Conservation (phyloP, 2,888 invertebrate genomes). For the Galeopsomyia nigrocyanea region DNA sequence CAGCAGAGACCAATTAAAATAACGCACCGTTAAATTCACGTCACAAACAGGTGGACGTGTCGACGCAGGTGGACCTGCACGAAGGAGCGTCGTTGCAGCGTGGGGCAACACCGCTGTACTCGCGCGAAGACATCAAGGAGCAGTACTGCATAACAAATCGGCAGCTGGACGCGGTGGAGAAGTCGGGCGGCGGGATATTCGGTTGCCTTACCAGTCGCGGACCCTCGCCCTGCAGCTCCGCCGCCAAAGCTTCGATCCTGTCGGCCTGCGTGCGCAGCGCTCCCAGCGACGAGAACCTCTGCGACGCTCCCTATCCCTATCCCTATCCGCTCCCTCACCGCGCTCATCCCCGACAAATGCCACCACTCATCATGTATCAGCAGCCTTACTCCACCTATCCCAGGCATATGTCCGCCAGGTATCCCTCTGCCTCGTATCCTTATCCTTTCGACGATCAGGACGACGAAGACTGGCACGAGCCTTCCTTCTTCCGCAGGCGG, state of each 20-base stretch:
- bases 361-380: constrained; percentile 61
- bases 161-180: constrained; percentile 86
- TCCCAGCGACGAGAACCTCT: constrained; percentile 90
- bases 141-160: constrained; percentile 95
- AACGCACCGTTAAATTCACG: constrained; percentile 17
- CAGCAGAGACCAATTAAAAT: background rate
- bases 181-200: constrained; percentile 78
- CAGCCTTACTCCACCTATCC: constrained; percentile 64
- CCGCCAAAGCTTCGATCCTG: constrained; percentile 78
- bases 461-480: constrained; percentile 80
- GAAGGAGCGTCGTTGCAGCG: constrained; percentile 64
- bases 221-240: constrained; percentile 75
- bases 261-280: constrained; percentile 90
- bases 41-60: constrained; percentile 65
- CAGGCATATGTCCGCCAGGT: constrained; percentile 50
- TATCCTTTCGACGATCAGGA: constrained; percentile 67
- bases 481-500: constrained; percentile 85
- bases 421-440: background rate
- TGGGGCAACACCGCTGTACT: constrained; percentile 77
- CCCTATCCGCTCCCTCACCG: constrained; percentile 10
- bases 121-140: constrained; percentile 90
- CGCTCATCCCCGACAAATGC: constrained; percentile 72
- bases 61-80: constrained; percentile 67
- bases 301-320: constrained; percentile 72
- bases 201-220: constrained; percentile 87